Base-by-base conservation (phyloP, 2,888 invertebrate genomes). In the Volucella bombylans region DNA sequence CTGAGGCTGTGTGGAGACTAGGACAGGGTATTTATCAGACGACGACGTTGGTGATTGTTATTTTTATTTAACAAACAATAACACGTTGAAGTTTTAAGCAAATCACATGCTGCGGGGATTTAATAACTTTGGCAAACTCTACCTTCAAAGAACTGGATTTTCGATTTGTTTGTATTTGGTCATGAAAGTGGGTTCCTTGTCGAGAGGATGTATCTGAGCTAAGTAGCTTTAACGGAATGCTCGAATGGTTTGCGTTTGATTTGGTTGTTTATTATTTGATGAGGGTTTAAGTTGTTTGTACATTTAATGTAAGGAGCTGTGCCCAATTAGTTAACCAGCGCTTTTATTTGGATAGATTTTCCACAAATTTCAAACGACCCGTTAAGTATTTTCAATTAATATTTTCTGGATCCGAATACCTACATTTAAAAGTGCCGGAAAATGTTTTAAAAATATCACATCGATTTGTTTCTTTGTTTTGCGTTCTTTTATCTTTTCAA, bases 1-100 rank as follows among this genome's bases (percentile, higher is more conserved):
- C 65, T 52, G 39, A 43, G 45, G 18, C 9, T 14, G 67, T 67
- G 65, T 67, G 61, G 71, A 31, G 6, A 43, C 82, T 72, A 61
- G 76, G 31, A 67, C 65, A 71, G 69, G 47, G 79, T 83, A 65
- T 83, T 82, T 82, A 69, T 57, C 55, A 31, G 31, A 6, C 57
- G 15, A 39, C 50, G 78, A 68, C 65, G 64, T 68, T 71, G 64
- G 64, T 73, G 73, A 79, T 79, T 78, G 78, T 83, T 83, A 79
- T 83, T 83, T 79, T 73, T 78, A 79, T 83, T 83, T 83, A 74
- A 65, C 65, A 83, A 83, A 79, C 74, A 83, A 74, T 69, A 83
- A 74, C n/a, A n/a, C 54, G 39, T 31, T 38, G 74, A 71, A 59
- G 59, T 52, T 55, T 79, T 65, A 59, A 74, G 57, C 54, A 74